phyloP scores from a whole-genome alignment of 2,888 invertebrate species.

The Willowsia nigromaculata region DNA sequence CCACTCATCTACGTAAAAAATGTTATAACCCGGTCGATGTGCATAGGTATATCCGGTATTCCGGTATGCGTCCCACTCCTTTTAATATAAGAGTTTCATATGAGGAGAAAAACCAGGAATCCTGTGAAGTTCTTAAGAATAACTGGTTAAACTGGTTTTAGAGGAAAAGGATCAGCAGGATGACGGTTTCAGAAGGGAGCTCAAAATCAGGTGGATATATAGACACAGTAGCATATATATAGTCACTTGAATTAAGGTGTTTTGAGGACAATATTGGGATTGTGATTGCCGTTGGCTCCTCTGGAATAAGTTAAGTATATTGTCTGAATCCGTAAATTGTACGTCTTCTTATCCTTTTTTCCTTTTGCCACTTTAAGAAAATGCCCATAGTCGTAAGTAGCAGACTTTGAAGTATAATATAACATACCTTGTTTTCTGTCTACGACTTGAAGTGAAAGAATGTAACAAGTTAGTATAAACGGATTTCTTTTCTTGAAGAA shows the following conservation, averaged over 20 bases:
- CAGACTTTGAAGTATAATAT: background rate
- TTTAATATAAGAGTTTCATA: background rate
- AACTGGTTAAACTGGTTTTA: background rate
- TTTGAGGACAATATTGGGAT: constrained; percentile 47
- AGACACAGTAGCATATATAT: no score
- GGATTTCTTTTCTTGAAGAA: constrained; percentile 19
- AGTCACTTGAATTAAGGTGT: constrained; percentile 55
- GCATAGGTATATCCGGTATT: background rate
- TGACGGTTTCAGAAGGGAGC: background rate
- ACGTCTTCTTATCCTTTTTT: constrained; percentile 34
- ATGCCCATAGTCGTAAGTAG: background rate
- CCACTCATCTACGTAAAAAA: constrained; percentile 40
- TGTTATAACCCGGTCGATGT: background rate
- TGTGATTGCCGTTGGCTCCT: constrained; percentile 46
- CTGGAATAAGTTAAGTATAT: constrained; percentile 48
- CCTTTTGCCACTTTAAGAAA: background rate
- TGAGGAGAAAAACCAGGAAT: background rate
- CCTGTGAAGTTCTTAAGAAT: constrained; percentile 2
- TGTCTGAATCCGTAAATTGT: constrained; percentile 19
- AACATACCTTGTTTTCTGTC: background rate
- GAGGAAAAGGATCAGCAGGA: constrained; percentile 27
- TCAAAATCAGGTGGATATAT: background rate
- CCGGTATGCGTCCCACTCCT: background rate
- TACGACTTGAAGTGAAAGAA: constrained; percentile 16
- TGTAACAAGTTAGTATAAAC: constrained; percentile 48